Evolutionary conservation across 2,113 vertebrate genomes (phyloP), one percentile per base, ranked within the genome.

Genomic region (Phylloscopus whistleri): DNA sequence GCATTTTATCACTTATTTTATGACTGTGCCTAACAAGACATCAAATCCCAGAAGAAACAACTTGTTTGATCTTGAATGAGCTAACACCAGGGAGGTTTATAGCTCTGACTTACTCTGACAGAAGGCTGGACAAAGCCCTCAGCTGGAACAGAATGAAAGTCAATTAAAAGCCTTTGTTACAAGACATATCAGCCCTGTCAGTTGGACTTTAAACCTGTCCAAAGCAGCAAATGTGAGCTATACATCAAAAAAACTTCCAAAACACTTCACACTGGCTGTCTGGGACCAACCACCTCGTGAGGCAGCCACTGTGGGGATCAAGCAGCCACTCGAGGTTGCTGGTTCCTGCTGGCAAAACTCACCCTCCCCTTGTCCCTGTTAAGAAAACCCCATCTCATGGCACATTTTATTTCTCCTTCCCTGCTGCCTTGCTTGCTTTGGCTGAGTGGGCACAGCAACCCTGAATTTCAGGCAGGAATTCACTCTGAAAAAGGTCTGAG

Each of bases 151-250:
- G 77, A 79, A 20, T 89, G 76, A 75, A 92, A 95, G 85, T 56
- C 90, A 93, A 90, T 95, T 94, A 96, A 84, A 92, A 91, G 52
- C 74, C 92, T 88, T 80, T 81, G 60, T 74, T 92, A 93, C 33
- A 26, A 91, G 75, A 91, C 39, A 31, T 7, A 81, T 90, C 83
- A 93, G 73, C 44, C 46, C 62, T 79, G 76, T 72, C 92, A 67
- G 73, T 1, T 86, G 72, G 74, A 88, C 59, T 92, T 95, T 84
- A 86, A 90, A 90, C 56, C 80, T 80, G 69, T 84, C 76, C 80
- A 89, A 84, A 93, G 9, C 30, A 37, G 75, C 76, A 48, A 76
- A 88, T 0, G 3, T n/a, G 41, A 94, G 62, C 83, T 53, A 19
- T 28, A 60, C 21, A 30, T 84, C 68, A 90, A 92, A 83, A 92